Evolutionary conservation across 2,113 vertebrate species (phyloP), one percentile per base, ranked within the genome.

Genomic region (Pipa parva): DNA sequence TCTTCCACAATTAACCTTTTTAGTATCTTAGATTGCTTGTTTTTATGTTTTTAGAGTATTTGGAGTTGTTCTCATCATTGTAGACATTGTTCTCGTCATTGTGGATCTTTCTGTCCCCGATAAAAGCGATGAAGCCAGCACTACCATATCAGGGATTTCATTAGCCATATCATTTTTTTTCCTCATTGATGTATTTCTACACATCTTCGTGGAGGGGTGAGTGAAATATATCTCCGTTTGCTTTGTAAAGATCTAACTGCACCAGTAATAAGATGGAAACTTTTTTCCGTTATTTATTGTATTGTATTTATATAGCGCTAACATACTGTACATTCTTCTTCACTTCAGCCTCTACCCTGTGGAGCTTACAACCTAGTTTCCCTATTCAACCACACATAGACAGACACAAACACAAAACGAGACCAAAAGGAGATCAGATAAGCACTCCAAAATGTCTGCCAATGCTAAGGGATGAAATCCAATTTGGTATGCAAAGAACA

Each of bases 101-200:
- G 71, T 84, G 71, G 92, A 93, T 63, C 59, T 95, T 3, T 39
- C 84, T 1, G 25, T 88, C 25, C 31, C 67, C 27, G 31, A 69
- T 0, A 72, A 24, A 52, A 77, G 72, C 54, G 63, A 26, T 1
- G 27, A 58, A 3, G 64, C 84, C 27, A 80, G 83, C 31, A 27
- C 84, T 0, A 73, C 74, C 6, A 71, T 89, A 31, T 86, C 81
- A 79, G 63, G 65, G 0, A 29, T 93, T 79, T 97, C 92, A 42
- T 83, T 98, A 69, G 72, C 63, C 71, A 96, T 98, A 79, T 92
- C 90, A 2, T 71, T 94, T 65, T 99, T 97, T 80, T 99, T 97
- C 56, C 81, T 95, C 1, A 0, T 80, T 0, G 95, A 98, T 64
- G 85, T 98, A 59, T 78, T 95, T 59, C 84, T 98, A 63, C 88